Percentiles rank a stretch among this genome's conserved stretches.
These are phyloP conservation scores for Alces alces DNA, from an alignment of 2,113 vertebrate species.

Conservation along the genomic window DNA sequence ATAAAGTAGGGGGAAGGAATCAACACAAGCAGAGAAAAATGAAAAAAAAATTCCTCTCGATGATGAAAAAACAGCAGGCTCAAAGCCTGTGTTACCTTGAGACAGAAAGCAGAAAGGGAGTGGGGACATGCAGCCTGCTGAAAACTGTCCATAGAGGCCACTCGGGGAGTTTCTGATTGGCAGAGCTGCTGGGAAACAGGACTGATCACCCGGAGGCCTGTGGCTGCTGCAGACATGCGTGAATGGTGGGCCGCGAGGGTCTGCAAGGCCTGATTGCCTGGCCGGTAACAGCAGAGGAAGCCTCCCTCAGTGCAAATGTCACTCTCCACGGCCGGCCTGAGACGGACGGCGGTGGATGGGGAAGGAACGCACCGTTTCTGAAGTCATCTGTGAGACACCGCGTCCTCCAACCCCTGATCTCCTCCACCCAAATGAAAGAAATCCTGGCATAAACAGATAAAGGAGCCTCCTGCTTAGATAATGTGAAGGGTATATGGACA, in stretches of 20 bases:
- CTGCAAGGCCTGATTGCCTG: background rate
- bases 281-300: background rate
- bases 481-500: background rate
- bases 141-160: conserved; percentile 1
- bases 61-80: conserved; percentile 65
- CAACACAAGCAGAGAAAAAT: conserved; percentile 57
- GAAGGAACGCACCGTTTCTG: background rate
- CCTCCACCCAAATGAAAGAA: background rate
- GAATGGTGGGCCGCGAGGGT: background rate
- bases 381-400: background rate
- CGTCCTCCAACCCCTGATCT: background rate
- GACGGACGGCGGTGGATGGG: background rate
- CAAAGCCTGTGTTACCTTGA: conserved; percentile 1
- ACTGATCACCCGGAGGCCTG: conserved; percentile 36
- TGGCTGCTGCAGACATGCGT: background rate
- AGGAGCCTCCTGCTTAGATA: background rate
- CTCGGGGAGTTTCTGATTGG: conserved; percentile 49
- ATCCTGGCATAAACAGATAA: background rate
- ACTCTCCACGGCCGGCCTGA: background rate
- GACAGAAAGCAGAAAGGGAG: background rate
- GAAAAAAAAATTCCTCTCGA: conserved; percentile 46
- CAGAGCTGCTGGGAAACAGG: background rate
- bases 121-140: background rate
- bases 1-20: conserved; percentile 49
- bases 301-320: background rate